Conservation (phyloP, 2,888 invertebrate genomes). For the Scotopteryx bipunctaria region DNA sequence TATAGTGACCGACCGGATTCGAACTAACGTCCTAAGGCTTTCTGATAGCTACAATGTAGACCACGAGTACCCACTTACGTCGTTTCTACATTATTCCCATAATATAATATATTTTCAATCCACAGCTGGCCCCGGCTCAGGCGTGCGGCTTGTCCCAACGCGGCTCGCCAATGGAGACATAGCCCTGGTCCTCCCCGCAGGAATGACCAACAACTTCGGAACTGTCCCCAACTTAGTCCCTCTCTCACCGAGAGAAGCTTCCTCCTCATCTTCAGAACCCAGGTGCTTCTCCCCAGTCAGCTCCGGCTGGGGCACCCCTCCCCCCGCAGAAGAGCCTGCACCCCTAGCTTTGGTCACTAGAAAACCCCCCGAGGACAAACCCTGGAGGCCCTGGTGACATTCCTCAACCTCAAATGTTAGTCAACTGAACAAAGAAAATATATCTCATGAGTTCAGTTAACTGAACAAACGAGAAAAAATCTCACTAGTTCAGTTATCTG, state of each 20-base stretch:
- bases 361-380: conserved; percentile 87
- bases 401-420: too few species aligned
- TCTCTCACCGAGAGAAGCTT: conserved; percentile 88
- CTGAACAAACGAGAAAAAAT: too few species aligned
- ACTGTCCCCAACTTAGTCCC: conserved; percentile 88
- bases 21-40: too few species aligned
- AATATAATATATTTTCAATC: conserved; percentile 40
- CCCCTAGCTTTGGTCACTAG: conserved; percentile 90
- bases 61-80: too few species aligned
- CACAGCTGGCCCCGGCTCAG: conserved; percentile 86
- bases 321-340: conserved; percentile 69
- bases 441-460: too few species aligned
- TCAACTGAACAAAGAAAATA: too few species aligned
- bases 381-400: conserved; percentile 92
- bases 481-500: too few species aligned
- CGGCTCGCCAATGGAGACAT: conserved; percentile 92
- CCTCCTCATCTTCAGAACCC: conserved; percentile 86
- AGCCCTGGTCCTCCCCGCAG: conserved; percentile 89
- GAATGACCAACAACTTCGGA: conserved; percentile 77
- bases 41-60: too few species aligned
- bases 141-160: conserved; percentile 91
- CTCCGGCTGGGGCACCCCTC: conserved; percentile 75
- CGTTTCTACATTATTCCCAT: not conserved
- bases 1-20: too few species aligned
- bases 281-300: conserved; percentile 85